Evolutionary conservation across 2,797 vertebrate species (phyloP).

Genomic region (Catharus ustulatus): DNA sequence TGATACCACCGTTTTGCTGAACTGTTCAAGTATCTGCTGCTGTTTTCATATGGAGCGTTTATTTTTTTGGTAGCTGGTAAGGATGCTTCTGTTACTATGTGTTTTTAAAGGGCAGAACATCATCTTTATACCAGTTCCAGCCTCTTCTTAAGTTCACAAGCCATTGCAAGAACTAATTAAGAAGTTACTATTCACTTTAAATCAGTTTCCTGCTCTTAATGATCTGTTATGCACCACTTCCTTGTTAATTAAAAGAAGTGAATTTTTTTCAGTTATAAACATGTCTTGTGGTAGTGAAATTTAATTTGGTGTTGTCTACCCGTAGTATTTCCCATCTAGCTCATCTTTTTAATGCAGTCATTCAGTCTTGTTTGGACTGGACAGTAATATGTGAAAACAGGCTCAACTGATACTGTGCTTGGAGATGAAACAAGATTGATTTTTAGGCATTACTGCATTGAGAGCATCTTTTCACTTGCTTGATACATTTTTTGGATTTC

Average conservation of each 20-base stretch:
- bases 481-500: neutral
- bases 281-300: neutral
- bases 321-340: neutral
- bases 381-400: neutral
- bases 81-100: neutral
- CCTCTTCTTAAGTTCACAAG: neutral
- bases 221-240: accelerated
- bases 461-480: neutral
- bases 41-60: neutral
- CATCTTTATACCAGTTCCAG: neutral
- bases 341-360: neutral
- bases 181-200: neutral
- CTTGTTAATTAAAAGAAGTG: neutral
- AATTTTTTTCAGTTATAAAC: neutral
- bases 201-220: neutral
- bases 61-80: neutral
- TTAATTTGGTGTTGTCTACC: neutral
- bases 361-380: neutral
- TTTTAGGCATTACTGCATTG: neutral
- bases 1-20: neutral
- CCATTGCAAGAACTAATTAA: neutral
- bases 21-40: neutral
- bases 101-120: neutral
- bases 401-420: neutral
- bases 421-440: neutral